These are phyloP conservation scores for Dryomyza anilis DNA, from an alignment of 2,888 invertebrate species.

Conservation along the genomic window DNA sequence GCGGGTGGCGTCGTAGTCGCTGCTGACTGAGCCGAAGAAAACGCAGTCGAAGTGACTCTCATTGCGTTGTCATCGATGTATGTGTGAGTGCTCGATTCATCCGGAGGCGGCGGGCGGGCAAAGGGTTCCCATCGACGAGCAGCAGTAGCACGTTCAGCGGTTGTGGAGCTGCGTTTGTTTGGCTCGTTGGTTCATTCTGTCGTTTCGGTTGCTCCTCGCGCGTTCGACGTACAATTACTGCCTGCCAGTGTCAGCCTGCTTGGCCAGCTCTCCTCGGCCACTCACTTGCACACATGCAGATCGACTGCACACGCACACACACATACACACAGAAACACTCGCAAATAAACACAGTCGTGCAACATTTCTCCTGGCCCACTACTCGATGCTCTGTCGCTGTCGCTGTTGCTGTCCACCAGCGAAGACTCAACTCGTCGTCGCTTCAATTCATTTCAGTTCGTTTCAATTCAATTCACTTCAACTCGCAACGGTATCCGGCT, in stretches of 20 bases:
- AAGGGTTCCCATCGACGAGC: constrained; percentile 16
- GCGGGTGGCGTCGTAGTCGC: too few relatives aligned
- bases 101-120: neutral
- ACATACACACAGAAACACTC: neutral
- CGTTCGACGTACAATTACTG: too few relatives aligned
- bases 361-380: neutral
- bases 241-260: neutral
- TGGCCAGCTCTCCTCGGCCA: neutral
- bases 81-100: neutral
- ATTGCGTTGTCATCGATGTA: constrained; percentile 14
- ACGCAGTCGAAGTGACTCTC: constrained; percentile 8
- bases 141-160: neutral
- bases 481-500: constrained; percentile 9
- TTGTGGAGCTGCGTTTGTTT: constrained; percentile 18
- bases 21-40: too few relatives aligned
- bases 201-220: constrained; percentile 53
- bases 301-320: neutral
- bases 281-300: neutral
- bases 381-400: neutral
- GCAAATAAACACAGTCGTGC: neutral
- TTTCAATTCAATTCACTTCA: constrained; percentile 11
- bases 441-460: constrained; percentile 1
- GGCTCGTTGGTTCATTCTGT: constrained; percentile 46
- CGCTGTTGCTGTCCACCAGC: neutral
- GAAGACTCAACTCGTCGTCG: neutral